phyloP scores from a whole-genome alignment of 2,797 vertebrate species.

The Morelia viridis region DNA sequence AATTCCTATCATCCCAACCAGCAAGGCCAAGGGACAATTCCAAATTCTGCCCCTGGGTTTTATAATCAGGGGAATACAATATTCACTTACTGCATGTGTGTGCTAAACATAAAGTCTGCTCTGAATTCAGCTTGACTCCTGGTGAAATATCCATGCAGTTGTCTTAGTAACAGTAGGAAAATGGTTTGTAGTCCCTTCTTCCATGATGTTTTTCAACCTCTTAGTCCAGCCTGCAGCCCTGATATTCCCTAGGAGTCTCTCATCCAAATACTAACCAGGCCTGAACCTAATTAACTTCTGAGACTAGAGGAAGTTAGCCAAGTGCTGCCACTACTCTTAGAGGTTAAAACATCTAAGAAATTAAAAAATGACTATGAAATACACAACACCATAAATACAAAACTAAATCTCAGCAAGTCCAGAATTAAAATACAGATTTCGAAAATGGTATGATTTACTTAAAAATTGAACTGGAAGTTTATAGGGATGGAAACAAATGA shows the following conservation, averaged over 20 bases:
- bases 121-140: background rate
- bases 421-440: background rate
- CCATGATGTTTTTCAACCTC: background rate
- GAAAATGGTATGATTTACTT: background rate
- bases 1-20: background rate
- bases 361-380: background rate
- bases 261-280: background rate
- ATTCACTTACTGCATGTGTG: background rate
- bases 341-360: background rate
- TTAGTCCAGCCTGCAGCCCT: background rate
- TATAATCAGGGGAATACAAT: background rate
- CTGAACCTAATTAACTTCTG: background rate
- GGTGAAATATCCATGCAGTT: background rate
- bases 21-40: background rate
- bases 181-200: background rate
- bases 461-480: background rate
- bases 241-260: background rate
- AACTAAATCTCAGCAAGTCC: background rate
- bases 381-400: background rate
- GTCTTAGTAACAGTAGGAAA: background rate
- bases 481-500: background rate
- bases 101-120: background rate
- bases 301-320: background rate
- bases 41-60: background rate
- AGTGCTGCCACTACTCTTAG: background rate